Evolutionary conservation across 2,888 invertebrate species (phyloP).

Genomic region (Alloplasta piceator): DNA sequence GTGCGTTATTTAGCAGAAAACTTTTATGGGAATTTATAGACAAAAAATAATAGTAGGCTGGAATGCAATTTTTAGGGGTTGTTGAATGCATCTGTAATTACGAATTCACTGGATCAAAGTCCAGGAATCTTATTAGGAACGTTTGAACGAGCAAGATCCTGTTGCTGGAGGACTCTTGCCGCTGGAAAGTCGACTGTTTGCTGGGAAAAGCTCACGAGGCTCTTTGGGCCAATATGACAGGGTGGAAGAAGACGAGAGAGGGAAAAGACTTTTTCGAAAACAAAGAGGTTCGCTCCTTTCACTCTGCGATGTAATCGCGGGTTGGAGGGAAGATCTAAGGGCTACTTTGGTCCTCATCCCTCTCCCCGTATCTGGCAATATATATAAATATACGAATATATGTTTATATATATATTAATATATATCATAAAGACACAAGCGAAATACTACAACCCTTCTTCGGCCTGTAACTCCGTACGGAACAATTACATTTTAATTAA

Average conservation of each 20-base stretch:
- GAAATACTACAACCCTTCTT: conserved; percentile 74
- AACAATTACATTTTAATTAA: conserved; percentile 84
- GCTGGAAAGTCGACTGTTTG: too few species aligned
- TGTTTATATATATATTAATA: conserved; percentile 15
- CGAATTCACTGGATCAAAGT: too few species aligned
- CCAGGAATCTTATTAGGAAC: too few species aligned
- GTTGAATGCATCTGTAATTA: not conserved
- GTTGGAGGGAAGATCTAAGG: conserved; percentile 60
- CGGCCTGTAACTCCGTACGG: conserved; percentile 75
- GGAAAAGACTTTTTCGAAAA: conserved; percentile 72
- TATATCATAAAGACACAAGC: conserved; percentile 50
- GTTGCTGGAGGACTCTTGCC: too few species aligned
- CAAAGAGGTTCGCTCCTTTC: conserved; percentile 57
- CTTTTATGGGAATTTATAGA: too few species aligned
- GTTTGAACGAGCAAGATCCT: too few species aligned
- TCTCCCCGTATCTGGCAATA: conserved; percentile 26
- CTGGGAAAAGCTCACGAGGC: conserved; percentile 40
- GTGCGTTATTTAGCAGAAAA: too few species aligned
- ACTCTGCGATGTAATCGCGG: conserved; percentile 20
- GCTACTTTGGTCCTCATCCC: conserved; percentile 42
- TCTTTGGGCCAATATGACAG: conserved; percentile 37
- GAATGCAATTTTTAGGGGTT: conserved; percentile 28
- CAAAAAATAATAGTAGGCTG: not conserved
- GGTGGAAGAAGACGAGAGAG: conserved; percentile 53
- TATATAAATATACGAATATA: conserved; percentile 11